Percentiles rank a stretch among this genome's conserved stretches.
Conservation (phyloP, 2,888 invertebrate species). For the Folsomia manolachei region DNA sequence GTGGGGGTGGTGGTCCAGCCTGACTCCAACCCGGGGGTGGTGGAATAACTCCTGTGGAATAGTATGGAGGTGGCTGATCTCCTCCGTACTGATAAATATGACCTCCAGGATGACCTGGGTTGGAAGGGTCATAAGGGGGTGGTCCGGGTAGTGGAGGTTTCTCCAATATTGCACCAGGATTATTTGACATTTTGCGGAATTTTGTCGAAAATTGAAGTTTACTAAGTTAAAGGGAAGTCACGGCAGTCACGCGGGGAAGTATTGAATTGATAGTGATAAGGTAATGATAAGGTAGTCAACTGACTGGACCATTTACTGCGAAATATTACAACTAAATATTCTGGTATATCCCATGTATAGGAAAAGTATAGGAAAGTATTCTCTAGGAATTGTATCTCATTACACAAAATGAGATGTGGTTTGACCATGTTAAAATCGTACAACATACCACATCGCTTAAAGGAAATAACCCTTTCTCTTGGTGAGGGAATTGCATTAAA, state of each 20-base stretch:
- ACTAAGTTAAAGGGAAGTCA: neutral
- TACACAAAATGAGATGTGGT: too few relatives aligned
- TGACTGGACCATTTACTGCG: too few relatives aligned
- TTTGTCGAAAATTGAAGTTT: neutral
- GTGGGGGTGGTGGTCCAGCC: constrained; percentile 21
- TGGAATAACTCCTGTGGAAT: constrained; percentile 11
- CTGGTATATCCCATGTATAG: too few relatives aligned
- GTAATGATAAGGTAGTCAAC: neutral
- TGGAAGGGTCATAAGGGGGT: neutral
- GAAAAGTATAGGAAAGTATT: too few relatives aligned
- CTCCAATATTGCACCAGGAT: constrained; percentile 22
- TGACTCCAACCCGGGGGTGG: constrained; percentile 28
- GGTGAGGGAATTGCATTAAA: too few relatives aligned
- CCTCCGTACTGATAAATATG: neutral
- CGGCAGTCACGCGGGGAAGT: neutral
- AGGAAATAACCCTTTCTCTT: too few relatives aligned
- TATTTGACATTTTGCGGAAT: constrained; percentile 8
- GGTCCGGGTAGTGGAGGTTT: constrained; percentile 32
- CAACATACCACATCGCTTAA: too few relatives aligned
- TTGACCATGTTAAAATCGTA: too few relatives aligned
- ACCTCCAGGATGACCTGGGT: neutral
- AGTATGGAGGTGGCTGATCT: constrained; percentile 28
- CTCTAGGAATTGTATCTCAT: too few relatives aligned
- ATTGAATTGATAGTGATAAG: neutral
- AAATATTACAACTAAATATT: too few relatives aligned